phyloP scores from a whole-genome alignment of 2,888 invertebrate genomes.

The Caenorhabditis panamensis region DNA sequence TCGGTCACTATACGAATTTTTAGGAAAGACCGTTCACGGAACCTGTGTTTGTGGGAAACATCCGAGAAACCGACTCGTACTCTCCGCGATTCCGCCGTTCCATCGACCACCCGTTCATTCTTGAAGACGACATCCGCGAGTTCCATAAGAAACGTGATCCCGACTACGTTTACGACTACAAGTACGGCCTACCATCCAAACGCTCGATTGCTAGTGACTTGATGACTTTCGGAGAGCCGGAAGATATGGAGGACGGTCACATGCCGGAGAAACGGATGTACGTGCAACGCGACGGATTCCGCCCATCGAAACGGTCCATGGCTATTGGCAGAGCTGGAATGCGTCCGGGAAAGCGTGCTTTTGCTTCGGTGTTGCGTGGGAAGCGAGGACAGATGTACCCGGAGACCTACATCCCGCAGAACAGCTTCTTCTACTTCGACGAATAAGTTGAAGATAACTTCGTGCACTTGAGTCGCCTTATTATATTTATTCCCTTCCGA shows the following conservation, averaged over 20 bases:
- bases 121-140: neutral
- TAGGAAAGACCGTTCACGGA: neutral
- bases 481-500: neutral
- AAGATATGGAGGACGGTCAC: neutral
- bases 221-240: neutral
- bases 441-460: neutral
- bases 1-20: neutral
- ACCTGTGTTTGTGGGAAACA: neutral
- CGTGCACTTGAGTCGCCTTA: neutral
- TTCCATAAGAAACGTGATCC: neutral
- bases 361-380: neutral
- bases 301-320: constrained; percentile 63
- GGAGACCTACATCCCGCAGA: constrained; percentile 5
- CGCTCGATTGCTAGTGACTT: neutral
- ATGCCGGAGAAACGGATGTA: constrained; percentile 15
- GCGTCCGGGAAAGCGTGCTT: constrained; percentile 72
- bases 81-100: neutral
- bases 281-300: neutral
- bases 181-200: neutral
- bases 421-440: constrained; percentile 8
- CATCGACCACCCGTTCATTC: neutral
- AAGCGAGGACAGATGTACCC: neutral
- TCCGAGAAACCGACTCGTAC: neutral
- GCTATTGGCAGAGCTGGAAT: constrained; percentile 72
- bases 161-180: neutral